Base-by-base conservation (phyloP, 2,888 invertebrate species). In the Chloroclysta siterata region DNA sequence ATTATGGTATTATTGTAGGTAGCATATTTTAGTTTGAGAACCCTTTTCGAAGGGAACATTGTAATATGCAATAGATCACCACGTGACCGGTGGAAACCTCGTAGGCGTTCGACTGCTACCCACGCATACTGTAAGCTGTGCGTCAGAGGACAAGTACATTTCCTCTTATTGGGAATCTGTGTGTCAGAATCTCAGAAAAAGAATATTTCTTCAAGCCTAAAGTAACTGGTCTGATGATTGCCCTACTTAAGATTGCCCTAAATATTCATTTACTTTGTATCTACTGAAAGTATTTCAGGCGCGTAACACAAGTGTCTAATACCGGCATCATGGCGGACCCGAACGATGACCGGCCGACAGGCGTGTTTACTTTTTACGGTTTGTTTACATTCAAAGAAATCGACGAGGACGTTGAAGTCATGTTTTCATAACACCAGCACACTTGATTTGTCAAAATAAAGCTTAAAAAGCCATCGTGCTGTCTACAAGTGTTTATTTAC, bases 401-500 rank as follows among this genome's bases (percentile, higher is more conserved):
- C 22, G 63, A 71, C 53, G 69, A 73, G 63, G 60, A 70, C 54
- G 65, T 54, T 54, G 46, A 62, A 69, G 70, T 48, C 22, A 56
- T 66, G 65, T 52, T 72, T 68, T 65, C 53, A 22, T 48, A 42
- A 66, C 59, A 50, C 60, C 53, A 58, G 46, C 56, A 65, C 57
- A 51, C 65, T 53, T 51, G 48, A 59, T 57, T 41, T 59, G 36
- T 48, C 36, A 50, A 58, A 59, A 63, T 55, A 61, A 65, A 68
- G 65, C 63, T 65, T 62, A 73, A 68, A 62, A 65, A 65, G 63
- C 65, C 71, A 73, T 77, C 79, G 77, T 77, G 74, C 64, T 79
- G 76, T 78, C 77, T 78, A 68, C 88, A 87, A 88, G 85, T 90
- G 90, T 90, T 90, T 90, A 89, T 90, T 90, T 90, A 90, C 89